phyloP scores from a whole-genome alignment of 2,888 invertebrate genomes.

The Drosophila fulvimacula region DNA sequence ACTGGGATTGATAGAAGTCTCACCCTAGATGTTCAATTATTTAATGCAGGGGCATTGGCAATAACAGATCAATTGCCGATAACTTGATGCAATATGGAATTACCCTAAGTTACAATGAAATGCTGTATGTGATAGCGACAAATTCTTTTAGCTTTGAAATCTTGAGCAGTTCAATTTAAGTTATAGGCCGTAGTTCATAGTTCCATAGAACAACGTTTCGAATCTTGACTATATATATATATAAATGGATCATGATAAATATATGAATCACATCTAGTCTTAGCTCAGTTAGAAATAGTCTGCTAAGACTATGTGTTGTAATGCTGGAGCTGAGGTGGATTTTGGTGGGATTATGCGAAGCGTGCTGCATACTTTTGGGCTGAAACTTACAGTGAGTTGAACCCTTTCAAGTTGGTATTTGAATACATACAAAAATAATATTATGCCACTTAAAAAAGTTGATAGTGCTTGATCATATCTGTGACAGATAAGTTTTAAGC shows the following conservation, averaged over 20 bases:
- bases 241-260: neutral
- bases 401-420: neutral
- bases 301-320: neutral
- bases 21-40: no score
- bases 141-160: neutral
- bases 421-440: neutral
- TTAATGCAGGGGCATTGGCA: no score
- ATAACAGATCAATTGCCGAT: no score
- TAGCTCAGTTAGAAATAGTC: neutral
- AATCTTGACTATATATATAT: no score
- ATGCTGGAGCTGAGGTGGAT: conserved; percentile 1
- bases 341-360: neutral
- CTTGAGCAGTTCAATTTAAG: neutral
- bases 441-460: neutral
- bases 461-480: neutral
- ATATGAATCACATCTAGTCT: neutral
- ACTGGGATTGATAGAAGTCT: no score
- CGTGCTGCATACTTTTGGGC: conserved; percentile 14
- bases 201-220: no score
- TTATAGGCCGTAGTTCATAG: neutral
- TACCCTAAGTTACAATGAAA: neutral
- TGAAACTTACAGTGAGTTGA: neutral
- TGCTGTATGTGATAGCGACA: neutral
- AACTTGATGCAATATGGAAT: no score
- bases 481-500: neutral